These are phyloP conservation scores for Uloborus plumipes DNA, from an alignment of 2,888 invertebrate species.

Conservation along the genomic window DNA sequence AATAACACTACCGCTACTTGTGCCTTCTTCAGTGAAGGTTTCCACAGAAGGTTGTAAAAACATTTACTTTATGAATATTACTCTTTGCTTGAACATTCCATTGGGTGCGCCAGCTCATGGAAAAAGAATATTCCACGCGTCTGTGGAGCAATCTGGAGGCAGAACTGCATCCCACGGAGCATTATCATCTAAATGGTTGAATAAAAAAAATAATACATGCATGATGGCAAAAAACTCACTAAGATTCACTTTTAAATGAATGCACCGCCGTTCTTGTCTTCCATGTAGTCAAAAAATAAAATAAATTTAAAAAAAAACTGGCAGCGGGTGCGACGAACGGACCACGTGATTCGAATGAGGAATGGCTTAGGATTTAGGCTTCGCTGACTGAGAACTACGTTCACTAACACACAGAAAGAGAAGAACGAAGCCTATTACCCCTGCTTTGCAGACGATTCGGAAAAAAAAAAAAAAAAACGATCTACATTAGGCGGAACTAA, in stretches of 20 bases:
- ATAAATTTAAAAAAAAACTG: conserved; percentile 13
- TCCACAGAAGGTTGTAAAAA: no score
- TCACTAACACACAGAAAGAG: conserved; percentile 28
- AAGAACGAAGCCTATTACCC: no score
- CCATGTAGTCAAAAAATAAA: not conserved
- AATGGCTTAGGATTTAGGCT: conserved; percentile 56
- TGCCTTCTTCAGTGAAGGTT: no score
- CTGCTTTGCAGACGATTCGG: no score
- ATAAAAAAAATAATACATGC: no score
- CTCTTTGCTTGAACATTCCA: no score
- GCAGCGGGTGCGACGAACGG: conserved; percentile 27
- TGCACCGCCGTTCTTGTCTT: not conserved
- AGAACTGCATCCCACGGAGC: not conserved
- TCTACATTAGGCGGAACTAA: conserved; percentile 39
- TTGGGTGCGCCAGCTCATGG: not conserved
- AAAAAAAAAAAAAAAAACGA: conserved; percentile 27
- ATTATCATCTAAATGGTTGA: no score
- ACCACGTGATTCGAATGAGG: conserved; percentile 49
- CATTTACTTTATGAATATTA: no score
- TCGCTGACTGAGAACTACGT: conserved; percentile 55
- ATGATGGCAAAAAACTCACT: no score
- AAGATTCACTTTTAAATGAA: not conserved
- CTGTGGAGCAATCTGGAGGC: not conserved
- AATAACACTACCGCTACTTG: no score
- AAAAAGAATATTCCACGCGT: not conserved